These are phyloP conservation scores for Lasaia peninsularis DNA, from an alignment of 1,140 invertebrate species.

Conservation along the genomic window DNA sequence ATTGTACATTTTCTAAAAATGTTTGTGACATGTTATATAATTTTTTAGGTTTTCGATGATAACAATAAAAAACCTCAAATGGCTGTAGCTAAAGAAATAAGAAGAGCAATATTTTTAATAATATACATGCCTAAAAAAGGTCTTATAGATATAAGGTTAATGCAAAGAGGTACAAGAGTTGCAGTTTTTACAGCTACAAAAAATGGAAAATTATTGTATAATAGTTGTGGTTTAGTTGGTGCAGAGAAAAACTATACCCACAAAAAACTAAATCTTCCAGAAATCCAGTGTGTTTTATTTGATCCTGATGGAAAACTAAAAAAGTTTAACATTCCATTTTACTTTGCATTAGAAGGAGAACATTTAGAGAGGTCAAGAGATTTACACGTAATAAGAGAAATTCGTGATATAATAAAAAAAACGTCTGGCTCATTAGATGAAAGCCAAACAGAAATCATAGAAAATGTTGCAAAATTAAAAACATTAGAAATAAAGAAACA, in stretches of 20 bases:
- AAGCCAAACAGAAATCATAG: constrained; percentile 72
- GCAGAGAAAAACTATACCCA: constrained; percentile 64
- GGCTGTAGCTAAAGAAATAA: constrained; percentile 54
- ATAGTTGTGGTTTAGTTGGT: constrained; percentile 88
- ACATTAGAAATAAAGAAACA: constrained; percentile 86
- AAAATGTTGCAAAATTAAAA: constrained; percentile 82
- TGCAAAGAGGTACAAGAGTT: constrained; percentile 90
- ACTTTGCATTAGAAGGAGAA: constrained; percentile 92
- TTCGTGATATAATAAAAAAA: constrained; percentile 83
- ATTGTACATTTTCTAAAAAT: neutral
- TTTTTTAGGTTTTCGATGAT: constrained; percentile 63
- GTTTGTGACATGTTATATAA: neutral
- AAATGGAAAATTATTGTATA: constrained; percentile 87
- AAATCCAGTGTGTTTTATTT: constrained; percentile 87
- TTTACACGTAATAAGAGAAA: constrained; percentile 89
- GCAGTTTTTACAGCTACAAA: constrained; percentile 93
- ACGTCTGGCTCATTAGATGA: constrained; percentile 63
- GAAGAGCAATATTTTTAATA: constrained; percentile 58
- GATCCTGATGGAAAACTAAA: constrained; percentile 89
- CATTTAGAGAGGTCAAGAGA: constrained; percentile 92
- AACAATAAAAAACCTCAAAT: constrained; percentile 63
- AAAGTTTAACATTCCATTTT: constrained; percentile 92
- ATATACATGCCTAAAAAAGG: constrained; percentile 70
- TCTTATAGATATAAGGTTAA: constrained; percentile 61
- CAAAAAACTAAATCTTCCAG: constrained; percentile 76